phyloP scores from a whole-genome alignment of 2,797 vertebrate species.

The Lophotriccus pileatus region DNA sequence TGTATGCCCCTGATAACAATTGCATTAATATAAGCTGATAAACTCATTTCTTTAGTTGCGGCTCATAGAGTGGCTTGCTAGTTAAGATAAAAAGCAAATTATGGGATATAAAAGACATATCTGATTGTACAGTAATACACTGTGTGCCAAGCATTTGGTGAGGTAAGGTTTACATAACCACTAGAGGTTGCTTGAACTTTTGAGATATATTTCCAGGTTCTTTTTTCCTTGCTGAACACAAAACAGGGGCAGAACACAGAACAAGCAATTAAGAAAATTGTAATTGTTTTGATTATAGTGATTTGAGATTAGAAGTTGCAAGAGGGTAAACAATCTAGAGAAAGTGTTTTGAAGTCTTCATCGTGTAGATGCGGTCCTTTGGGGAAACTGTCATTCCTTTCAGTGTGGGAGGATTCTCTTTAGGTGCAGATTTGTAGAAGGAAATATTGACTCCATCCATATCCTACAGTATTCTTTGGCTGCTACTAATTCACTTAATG shows the following conservation, averaged over 20 bases:
- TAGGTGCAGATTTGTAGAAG: not conserved
- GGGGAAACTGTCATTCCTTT: not conserved
- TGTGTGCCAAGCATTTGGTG: slow-evolving; percentile 39
- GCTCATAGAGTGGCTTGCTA: slow-evolving; percentile 33
- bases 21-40: slow-evolving; percentile 50
- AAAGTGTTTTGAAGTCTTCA: not conserved
- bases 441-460: not conserved
- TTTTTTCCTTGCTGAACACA: not conserved
- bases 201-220: slow-evolving; percentile 37
- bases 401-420: not conserved
- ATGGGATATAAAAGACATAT: slow-evolving; percentile 54
- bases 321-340: not conserved
- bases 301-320: not conserved
- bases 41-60: slow-evolving; percentile 42
- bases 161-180: slow-evolving; percentile 63
- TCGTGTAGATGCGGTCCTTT: not conserved
- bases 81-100: slow-evolving; percentile 65
- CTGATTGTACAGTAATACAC: slow-evolving; percentile 53
- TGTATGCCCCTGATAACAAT: slow-evolving; percentile 58
- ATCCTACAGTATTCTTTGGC: not conserved
- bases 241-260: not conserved
- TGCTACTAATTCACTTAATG: not conserved
- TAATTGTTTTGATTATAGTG: not conserved
- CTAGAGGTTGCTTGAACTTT: slow-evolving; percentile 37
- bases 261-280: not conserved